Evolutionary conservation across 2,797 vertebrate genomes (phyloP), one percentile per base, ranked within the genome.

Genomic region (Syndactyla subalaris): DNA sequence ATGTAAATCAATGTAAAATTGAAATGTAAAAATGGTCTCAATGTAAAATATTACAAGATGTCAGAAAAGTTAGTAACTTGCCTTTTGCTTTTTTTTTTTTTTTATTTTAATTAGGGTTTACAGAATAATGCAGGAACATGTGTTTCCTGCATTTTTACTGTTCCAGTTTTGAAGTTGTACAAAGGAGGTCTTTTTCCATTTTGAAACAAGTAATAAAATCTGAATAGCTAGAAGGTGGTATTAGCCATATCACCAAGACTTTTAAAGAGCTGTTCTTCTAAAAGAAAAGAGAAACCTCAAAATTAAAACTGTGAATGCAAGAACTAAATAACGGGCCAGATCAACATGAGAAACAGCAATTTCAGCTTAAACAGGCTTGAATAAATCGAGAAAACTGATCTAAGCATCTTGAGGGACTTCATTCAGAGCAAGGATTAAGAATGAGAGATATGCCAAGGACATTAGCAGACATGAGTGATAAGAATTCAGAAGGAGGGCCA

Each of bases 161-260:
- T 59, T 87, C 6, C 18, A 59, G 13, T 58, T 89, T 65, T 88
- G 13, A 77, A 61, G 26, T 34, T 90, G 84, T 96, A 96, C 79
- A 93, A 89, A 92, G 87, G 41, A 93, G 27, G 62, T 82, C 12
- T 95, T 92, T 45, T 80, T 94, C 71, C 48, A 70, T 89, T 97
- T 95, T 96, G 95, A 94, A 86, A 66, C 65, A 85, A 89, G 71
- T 79, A 95, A 96, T 94, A 93, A 92, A 85, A 77, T 78, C 75
- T 36, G 6, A 96, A 68, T 80, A 95, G 32, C 39, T 77, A 83
- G 76, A 38, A 95, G 74, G 59, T 85, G 71, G n/a, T 93, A 96
- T 38, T 67, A 92, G 39, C 71, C 75, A 45, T 70, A 87, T 72
- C 49, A 11, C 57, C 46, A 89, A 95, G 12, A 85, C 59, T 95